phyloP scores from a whole-genome alignment of 1,140 invertebrate species.

The Paralvinella palmiformis region DNA sequence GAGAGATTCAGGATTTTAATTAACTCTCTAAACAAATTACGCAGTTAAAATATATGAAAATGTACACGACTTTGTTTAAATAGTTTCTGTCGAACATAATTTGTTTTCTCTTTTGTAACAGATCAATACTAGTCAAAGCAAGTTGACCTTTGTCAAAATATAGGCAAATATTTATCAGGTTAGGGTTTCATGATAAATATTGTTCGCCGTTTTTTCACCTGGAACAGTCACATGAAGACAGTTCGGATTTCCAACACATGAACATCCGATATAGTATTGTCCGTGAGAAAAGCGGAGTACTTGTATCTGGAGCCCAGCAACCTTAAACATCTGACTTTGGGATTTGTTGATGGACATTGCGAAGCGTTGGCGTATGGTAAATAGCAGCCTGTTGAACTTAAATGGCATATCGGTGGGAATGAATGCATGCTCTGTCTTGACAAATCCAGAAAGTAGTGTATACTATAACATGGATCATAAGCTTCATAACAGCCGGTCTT shows the following conservation, averaged over 20 bases:
- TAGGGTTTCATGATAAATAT: neutral
- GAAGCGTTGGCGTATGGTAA: slow-evolving; percentile 52
- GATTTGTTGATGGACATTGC: slow-evolving; percentile 57
- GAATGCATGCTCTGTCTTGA: slow-evolving; percentile 48
- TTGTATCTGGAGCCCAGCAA: slow-evolving; percentile 28
- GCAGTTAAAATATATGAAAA: too few species aligned
- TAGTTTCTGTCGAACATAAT: too few species aligned
- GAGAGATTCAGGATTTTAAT: too few species aligned
- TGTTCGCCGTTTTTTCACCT: neutral
- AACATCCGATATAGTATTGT: slow-evolving; percentile 35
- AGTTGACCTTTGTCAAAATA: too few species aligned
- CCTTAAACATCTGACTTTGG: slow-evolving; percentile 51
- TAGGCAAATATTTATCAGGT: too few species aligned
- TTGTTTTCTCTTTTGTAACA: too few species aligned
- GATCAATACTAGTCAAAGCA: too few species aligned
- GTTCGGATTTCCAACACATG: slow-evolving; percentile 21
- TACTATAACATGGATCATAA: slow-evolving; percentile 43
- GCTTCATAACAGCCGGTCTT: too few species aligned
- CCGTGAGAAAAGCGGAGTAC: slow-evolving; percentile 30
- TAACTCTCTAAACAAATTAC: too few species aligned
- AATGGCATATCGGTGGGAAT: slow-evolving; percentile 27
- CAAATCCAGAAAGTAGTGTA: slow-evolving; percentile 46
- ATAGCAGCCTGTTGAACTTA: slow-evolving; percentile 53
- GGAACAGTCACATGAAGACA: neutral
- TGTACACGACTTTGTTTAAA: too few species aligned